Base-by-base conservation (phyloP, 1,140 invertebrate species). In the Triops longicaudatus region DNA sequence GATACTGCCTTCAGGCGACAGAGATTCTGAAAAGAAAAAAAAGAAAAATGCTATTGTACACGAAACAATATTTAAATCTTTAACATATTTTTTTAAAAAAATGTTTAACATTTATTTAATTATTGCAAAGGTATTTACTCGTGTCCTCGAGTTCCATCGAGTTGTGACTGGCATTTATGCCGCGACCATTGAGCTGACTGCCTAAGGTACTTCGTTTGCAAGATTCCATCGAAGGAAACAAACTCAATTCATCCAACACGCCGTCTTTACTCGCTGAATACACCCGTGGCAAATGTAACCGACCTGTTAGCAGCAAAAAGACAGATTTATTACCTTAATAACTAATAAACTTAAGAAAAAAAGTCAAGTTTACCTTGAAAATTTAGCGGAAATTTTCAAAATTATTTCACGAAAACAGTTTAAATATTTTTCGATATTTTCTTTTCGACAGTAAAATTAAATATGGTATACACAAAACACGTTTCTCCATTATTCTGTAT, bases 151-250 rank as follows among this genome's bases (percentile, higher is more conserved):
- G 71, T 44, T 77, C 72, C 28, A 77, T 27, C 37, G 76, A 73
- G 73, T 73, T 77, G 74, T 43, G 74, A 42, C 72, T 77, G 28
- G 27, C 73, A 42, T 26, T 77, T 6, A 73, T 73, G 26, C 76
- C 76, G 11, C 73, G 76, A 5, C 72, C 76, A 44, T 73, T 77
- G 63, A 77, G 50, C 50, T 63, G 50, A 22, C 50, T 63, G 50
- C 50, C 50, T 17, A 63, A 63, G 50, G 50, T 63, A 63, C 50
- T 63, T 2, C 50, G 50, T 63, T 63, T 77, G 17, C 73, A 77
- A 22, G 76, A 77, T 22, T 77, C 76, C 12, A 77, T 73, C 14
- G 76, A 77, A 5, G 76, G 76, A 12, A 77, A 77, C 31, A 77
- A 73, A 11, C 31, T 43, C 72, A 77, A 77, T 73, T 77, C 76